Conservation (phyloP, 23 tunicate genomes). For the Styela plicata region DNA sequence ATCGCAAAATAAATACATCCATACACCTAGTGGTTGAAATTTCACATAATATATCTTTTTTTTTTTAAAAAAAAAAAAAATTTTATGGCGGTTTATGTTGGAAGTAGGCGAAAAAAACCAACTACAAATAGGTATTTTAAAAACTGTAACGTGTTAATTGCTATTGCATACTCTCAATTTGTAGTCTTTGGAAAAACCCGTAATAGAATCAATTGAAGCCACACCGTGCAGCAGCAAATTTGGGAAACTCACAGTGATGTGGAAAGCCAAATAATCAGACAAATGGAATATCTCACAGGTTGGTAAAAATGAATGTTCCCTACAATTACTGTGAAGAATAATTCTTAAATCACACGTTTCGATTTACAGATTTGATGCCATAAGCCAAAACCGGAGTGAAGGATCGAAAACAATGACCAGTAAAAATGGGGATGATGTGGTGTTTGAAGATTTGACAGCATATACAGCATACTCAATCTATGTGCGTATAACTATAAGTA, state of each 20-base stretch:
- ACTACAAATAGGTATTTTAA: background rate
- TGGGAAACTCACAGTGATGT: background rate
- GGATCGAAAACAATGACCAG: background rate
- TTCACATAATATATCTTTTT: background rate
- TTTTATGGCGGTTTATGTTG: too few species aligned
- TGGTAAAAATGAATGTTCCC: background rate
- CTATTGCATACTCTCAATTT: background rate
- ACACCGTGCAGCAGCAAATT: background rate
- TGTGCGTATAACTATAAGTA: background rate
- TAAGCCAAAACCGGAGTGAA: background rate
- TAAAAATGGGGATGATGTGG: background rate
- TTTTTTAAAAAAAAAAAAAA: too few species aligned
- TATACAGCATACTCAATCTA: background rate
- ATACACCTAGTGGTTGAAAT: background rate
- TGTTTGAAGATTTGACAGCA: background rate
- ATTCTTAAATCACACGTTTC: background rate
- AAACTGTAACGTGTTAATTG: too few species aligned
- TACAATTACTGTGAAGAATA: too few species aligned
- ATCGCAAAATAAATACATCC: too few species aligned
- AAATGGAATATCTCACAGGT: background rate
- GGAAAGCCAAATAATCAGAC: background rate
- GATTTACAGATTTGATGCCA: background rate
- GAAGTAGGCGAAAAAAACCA: background rate
- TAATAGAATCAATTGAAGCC: background rate
- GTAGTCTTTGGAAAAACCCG: background rate